Percentiles rank a stretch among this genome's conserved stretches.
Conservation (phyloP, 2,888 invertebrate species). For the Dascillus cervinus region DNA sequence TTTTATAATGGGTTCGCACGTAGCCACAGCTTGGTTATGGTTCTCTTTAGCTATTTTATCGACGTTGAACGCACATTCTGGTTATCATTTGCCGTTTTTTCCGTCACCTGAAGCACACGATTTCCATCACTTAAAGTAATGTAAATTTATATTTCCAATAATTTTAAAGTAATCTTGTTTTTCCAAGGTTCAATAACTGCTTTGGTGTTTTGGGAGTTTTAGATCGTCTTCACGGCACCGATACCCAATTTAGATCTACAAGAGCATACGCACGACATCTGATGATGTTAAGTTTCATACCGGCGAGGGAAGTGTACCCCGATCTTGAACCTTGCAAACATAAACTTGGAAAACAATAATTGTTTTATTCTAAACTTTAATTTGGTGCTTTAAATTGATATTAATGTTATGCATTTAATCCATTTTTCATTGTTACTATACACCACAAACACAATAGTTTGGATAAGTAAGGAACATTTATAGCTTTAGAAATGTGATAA, state of each 20-base stretch:
- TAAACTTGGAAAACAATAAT: constrained; percentile 31
- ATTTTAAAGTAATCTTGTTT: too few relatives aligned
- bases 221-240: constrained; percentile 78
- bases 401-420: too few relatives aligned
- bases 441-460: too few relatives aligned
- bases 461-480: too few relatives aligned
- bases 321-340: constrained; percentile 45
- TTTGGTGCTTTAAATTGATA: too few relatives aligned
- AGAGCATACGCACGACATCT: constrained; percentile 64
- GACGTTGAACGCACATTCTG: constrained; percentile 76
- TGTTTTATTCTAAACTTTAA: too few relatives aligned
- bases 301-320: constrained; percentile 61
- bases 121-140: constrained; percentile 78
- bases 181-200: constrained; percentile 69
- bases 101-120: constrained; percentile 83
- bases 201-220: constrained; percentile 75
- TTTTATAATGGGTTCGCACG: constrained; percentile 65
- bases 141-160: too few relatives aligned
- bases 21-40: constrained; percentile 75
- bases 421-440: too few relatives aligned
- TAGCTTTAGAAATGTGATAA: too few relatives aligned
- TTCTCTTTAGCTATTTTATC: constrained; percentile 67
- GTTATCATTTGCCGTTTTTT: constrained; percentile 79
- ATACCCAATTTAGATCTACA: constrained; percentile 64
- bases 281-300: constrained; percentile 60